Base-by-base conservation (phyloP, 2,113 vertebrate genomes). In the Muntiacus reevesi region DNA sequence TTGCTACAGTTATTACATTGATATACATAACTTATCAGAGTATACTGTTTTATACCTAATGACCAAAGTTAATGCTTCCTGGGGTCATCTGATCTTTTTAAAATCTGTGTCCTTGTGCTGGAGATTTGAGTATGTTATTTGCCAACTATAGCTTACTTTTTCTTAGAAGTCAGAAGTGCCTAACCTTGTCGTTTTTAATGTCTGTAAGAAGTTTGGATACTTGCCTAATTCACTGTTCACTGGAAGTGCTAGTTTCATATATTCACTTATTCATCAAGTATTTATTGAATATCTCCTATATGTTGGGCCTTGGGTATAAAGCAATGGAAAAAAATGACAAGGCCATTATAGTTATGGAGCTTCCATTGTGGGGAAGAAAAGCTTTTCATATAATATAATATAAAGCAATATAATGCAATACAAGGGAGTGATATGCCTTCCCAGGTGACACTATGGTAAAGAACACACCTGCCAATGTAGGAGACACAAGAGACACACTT, bases 241-340 rank as follows among this genome's bases (percentile, higher is more conserved):
- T 95, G 97, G 85, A 78, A 94, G 45, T 47, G 67, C 60, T 96
- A 16, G 33, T 97, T 97, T 91, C 86, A 74, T 30, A 57, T 91
- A 81, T 79, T 89, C 55, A 87, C 62, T 91, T 47, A 52, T 50
- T 95, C 78, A 71, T 95, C 59, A 95, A 86, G 93, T 97, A 91
- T 94, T 97, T 97, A 96, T 83, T 67, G 92, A 96, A 90, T 91
- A 82, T 14, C 36, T 88, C 57, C 43, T 87, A 2, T 82, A 55
- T 81, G 21, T 36, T 93, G 60, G 40, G 54, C 55, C 36, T 87
- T 93, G 43, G 30, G 33, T 45, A 89, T 60, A 79, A 6, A 87
- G 3, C n/a, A 93, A 13, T 89, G 85, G 82, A 60, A 76, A 86
- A 96, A 87, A 78, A 87, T 27, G 17, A 89, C 64, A 82, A 82